Conservation (phyloP, 2,113 vertebrate species). For the Phoxinus phoxinus region DNA sequence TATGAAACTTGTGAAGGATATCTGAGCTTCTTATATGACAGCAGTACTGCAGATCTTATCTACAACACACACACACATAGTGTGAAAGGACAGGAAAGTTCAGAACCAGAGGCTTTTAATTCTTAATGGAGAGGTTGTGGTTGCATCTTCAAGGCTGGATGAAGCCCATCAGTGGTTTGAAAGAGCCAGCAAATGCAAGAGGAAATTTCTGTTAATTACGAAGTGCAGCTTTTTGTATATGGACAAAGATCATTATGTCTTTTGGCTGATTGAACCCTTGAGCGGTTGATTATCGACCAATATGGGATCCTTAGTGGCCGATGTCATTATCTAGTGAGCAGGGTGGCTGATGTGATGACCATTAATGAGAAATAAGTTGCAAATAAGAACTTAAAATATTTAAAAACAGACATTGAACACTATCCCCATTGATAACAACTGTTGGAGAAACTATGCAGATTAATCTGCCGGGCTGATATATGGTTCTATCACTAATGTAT, state of each 20-base stretch:
- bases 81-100: neutral
- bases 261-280: neutral
- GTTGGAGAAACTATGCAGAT: neutral
- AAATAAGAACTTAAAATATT: neutral
- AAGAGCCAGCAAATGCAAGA: neutral
- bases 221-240: neutral
- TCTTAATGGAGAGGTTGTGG: constrained; percentile 32
- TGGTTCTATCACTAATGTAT: neutral
- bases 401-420: neutral
- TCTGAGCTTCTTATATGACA: neutral
- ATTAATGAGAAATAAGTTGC: neutral
- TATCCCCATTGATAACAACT: neutral
- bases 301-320: neutral
- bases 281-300: neutral
- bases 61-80: neutral
- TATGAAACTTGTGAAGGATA: neutral
- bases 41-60: neutral
- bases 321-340: neutral
- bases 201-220: constrained; percentile 17
- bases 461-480: neutral
- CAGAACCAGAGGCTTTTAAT: neutral
- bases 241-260: neutral
- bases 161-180: neutral
- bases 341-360: neutral
- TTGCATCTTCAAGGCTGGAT: neutral